Evolutionary conservation across 1,140 invertebrate genomes (phyloP), one percentile per base, ranked within the genome.

Genomic region (Diachasma alloeum): DNA sequence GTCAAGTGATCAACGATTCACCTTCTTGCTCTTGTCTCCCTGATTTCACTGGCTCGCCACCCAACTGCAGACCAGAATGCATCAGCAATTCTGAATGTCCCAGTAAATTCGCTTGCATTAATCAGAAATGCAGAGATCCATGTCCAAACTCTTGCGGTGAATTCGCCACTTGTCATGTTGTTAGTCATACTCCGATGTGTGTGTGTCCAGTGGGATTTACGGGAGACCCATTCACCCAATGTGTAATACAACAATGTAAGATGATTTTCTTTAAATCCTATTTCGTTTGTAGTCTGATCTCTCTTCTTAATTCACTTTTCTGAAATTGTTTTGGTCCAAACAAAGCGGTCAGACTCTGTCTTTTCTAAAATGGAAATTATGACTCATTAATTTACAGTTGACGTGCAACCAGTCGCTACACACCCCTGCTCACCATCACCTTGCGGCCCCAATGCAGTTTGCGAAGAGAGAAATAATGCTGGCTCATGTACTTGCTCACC

Each of bases 361-460:
- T n/a, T n/a, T n/a, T n/a, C n/a, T 42, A 42, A 31, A 15, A 26
- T 31, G 59, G 6, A 24, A 66, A 15, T 66, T 26, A 26, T 19
- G 11, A 22, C 22, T 24, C 22, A 22, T 66, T 66, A 31, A 15
- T 66, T 66, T 31, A 13, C 59, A 66, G 59, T 15, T 15, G 24
- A 66, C 2, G 13, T 66, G 19, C 22, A 31, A 26, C 59, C 24
- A 66, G 13, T 31, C 5, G 6, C 8, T 15, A 26, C 24, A 0
- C 26, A 39, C 5, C 92, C 94, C 53, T 96, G 95, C 84, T 87
- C 92, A 63, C 94, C 94, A 36, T 93, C 93, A 37, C 95, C 95
- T 31, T 97, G 96, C 85, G 96, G 96, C 66, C 92, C 93, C 13
- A 95, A 96, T 87, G 94, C 95, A 13, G 90, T 94, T 83, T 97